Percentiles rank a stretch among this genome's conserved stretches.
Conservation (phyloP, 2,113 vertebrate species). For the Pollimyrus isidori region DNA sequence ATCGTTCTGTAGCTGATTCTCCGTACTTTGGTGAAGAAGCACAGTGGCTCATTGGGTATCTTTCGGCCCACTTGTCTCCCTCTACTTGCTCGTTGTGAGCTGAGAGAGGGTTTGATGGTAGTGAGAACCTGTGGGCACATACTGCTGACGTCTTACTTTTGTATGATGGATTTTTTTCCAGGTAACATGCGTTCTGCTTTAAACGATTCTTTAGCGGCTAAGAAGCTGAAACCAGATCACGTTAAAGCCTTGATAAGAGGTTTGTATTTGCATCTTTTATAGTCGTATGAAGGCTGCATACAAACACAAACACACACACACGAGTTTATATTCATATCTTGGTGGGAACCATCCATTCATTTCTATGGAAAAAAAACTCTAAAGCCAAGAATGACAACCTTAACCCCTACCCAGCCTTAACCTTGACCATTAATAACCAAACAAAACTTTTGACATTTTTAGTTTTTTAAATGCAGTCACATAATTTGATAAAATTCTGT, state of each 20-base stretch:
- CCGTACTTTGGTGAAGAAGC: neutral
- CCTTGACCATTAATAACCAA: neutral
- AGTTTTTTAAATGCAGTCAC: neutral
- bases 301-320: neutral
- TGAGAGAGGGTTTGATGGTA: neutral
- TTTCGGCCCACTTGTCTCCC: neutral
- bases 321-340: neutral
- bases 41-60: neutral
- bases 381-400: neutral
- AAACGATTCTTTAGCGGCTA: slow-evolving; percentile 73
- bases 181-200: slow-evolving; percentile 88
- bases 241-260: slow-evolving; percentile 87
- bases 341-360: neutral
- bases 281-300: neutral
- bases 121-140: neutral
- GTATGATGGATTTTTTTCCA: slow-evolving; percentile 35
- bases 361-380: neutral
- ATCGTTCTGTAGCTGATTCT: neutral
- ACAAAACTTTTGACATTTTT: neutral
- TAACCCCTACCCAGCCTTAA: neutral
- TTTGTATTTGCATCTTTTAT: slow-evolving; percentile 38
- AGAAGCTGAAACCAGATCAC: slow-evolving; percentile 78
- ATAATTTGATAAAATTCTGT: neutral
- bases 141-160: neutral
- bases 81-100: neutral